A percentile compares a stretch with the other conserved stretches of the same genome.
phyloP scores from a whole-genome alignment of 1,140 invertebrate species.

The Sinella curviseta region DNA sequence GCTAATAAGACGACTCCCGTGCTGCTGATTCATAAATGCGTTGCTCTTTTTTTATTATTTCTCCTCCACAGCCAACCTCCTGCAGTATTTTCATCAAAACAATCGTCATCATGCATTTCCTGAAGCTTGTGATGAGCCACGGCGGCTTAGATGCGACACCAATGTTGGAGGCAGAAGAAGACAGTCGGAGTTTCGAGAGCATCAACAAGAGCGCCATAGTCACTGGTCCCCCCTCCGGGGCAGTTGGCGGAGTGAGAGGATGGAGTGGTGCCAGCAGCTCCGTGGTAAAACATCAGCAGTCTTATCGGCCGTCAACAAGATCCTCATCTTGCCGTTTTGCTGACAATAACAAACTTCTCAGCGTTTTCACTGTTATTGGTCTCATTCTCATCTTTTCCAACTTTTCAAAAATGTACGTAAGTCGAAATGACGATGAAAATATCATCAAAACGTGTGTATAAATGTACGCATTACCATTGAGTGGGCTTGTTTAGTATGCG shows the following conservation, averaged over 20 bases:
- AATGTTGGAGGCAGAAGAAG: background rate
- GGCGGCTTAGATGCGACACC: background rate
- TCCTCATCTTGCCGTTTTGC: background rate
- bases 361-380: slow-evolving; percentile 13
- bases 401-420: slow-evolving; percentile 15
- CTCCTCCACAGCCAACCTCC: too few relatives aligned
- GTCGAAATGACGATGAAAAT: background rate
- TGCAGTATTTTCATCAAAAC: too few relatives aligned
- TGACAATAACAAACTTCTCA: slow-evolving; percentile 9
- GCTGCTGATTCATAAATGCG: too few relatives aligned
- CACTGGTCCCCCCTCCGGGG: background rate
- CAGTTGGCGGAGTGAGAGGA: slow-evolving; percentile 15
- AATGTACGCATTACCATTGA: too few relatives aligned
- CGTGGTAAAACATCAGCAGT: slow-evolving; percentile 16
- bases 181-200: background rate
- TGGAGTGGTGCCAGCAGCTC: background rate
- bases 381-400: slow-evolving; percentile 11
- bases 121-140: background rate
- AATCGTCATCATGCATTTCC: background rate
- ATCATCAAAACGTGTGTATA: too few relatives aligned
- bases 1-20: too few relatives aligned
- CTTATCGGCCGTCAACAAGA: slow-evolving; percentile 17
- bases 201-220: background rate
- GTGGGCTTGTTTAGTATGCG: too few relatives aligned
- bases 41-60: too few relatives aligned